Evolutionary conservation across 2,888 invertebrate species (phyloP).

Genomic region (Acrocera orbiculus): DNA sequence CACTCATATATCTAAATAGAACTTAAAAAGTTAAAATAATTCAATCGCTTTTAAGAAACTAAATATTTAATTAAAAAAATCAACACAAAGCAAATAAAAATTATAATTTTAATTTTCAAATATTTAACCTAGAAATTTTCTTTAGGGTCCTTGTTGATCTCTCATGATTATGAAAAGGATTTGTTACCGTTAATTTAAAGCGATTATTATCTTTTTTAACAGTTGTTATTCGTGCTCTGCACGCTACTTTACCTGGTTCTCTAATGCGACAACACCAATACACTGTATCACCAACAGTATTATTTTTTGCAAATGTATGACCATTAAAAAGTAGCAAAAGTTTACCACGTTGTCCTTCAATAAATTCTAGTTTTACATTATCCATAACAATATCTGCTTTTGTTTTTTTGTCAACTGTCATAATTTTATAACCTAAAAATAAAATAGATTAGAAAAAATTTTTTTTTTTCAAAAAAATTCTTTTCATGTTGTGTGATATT

Average conservation of each 20-base stretch:
- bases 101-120: neutral
- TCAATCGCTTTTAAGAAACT: too few species aligned
- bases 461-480: too few species aligned
- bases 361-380: conserved; percentile 19
- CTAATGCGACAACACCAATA: conserved; percentile 30
- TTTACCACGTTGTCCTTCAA: conserved; percentile 26
- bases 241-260: conserved; percentile 19
- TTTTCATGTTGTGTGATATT: too few species aligned
- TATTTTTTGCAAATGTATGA: conserved; percentile 28
- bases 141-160: conserved; percentile 21
- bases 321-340: conserved; percentile 21
- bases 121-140: conserved; percentile 10
- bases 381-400: too few species aligned
- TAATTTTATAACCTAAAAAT: too few species aligned
- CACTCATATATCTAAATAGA: too few species aligned
- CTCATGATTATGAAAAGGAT: conserved; percentile 25
- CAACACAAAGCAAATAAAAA: neutral
- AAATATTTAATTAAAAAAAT: neutral
- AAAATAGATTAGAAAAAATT: too few species aligned
- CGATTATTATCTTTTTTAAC: conserved; percentile 18
- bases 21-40: too few species aligned
- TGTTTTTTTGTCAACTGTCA: too few species aligned
- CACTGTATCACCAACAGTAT: conserved; percentile 20
- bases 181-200: conserved; percentile 23
- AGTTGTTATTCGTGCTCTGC: conserved; percentile 24